Evolutionary conservation across 2,113 vertebrate genomes (phyloP), one percentile per base, ranked within the genome.

Genomic region (Pterophyllum scalare): DNA sequence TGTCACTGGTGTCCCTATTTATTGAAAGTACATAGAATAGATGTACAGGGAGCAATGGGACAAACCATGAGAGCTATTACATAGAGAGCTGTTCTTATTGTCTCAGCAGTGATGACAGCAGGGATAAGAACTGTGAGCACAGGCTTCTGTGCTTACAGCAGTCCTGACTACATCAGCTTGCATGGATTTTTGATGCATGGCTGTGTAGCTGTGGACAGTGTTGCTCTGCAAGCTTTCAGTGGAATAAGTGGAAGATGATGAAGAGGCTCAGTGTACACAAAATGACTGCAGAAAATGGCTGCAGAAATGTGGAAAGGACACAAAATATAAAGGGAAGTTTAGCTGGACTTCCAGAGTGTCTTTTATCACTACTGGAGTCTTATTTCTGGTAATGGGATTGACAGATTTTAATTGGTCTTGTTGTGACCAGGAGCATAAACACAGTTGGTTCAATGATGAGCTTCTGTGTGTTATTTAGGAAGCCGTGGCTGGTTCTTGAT

Each of bases 121-220:
- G 85, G 81, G 59, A 85, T 75, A 38, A 78, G 83, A 86, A 85
- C 77, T 31, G 65, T 85, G 79, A 83, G 75, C 7, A 75, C 89
- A 80, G 85, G 75, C 87, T 85, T 89, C 83, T 75, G 70, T 86
- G 84, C 86, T 90, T 86, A 83, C 87, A 57, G 62, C 80, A 60
- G 87, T 83, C 83, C 84, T 86, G 85, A 83, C 84, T 65, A 54
- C 33, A 72, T 83, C 87, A 85, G 74, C 87, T 87, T 88, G 84
- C 82, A 80, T 74, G 59, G 83, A 81, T 89, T 78, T 81, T 85
- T 78, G 72, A 61, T 40, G 88, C 85, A 75, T 85, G 86, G 89
- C 86, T 86, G 85, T 28, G 75, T 82, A 82, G 88, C 83, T 91
- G 76, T 87, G 83, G 75, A 90, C 38, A 61, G 87, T 52, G 17